phyloP scores from a whole-genome alignment of 92 coral and sea anemone species.

The Isaurus tuberculatus region DNA sequence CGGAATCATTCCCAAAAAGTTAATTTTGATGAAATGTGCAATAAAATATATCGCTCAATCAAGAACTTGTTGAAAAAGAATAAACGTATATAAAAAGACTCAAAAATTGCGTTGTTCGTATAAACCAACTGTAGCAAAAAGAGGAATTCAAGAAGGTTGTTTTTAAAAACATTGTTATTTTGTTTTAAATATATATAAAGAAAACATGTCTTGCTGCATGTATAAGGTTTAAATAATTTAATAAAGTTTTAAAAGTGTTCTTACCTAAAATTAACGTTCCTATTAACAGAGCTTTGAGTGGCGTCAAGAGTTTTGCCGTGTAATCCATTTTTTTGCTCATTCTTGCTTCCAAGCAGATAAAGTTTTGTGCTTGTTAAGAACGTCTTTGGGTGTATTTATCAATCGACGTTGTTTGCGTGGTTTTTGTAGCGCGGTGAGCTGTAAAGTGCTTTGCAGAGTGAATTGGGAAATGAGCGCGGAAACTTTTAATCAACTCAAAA shows the following conservation, averaged over 20 bases:
- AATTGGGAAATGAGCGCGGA: slow-evolving; percentile 48
- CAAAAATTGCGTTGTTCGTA: too few species aligned
- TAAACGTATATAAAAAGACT: too few species aligned
- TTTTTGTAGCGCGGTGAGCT: background rate
- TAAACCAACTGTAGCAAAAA: background rate
- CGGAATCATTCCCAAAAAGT: background rate
- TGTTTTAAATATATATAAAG: background rate
- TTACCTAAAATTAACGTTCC: slow-evolving; percentile 23
- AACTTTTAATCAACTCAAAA: slow-evolving; percentile 37
- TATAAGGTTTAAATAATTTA: background rate
- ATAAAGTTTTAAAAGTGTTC: background rate
- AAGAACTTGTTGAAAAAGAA: background rate
- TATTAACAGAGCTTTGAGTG: slow-evolving; percentile 15
- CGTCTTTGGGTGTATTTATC: slow-evolving; percentile 11
- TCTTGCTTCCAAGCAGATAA: background rate
- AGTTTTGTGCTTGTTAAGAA: background rate
- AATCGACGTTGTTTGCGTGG: slow-evolving; percentile 41
- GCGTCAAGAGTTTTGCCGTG: background rate
- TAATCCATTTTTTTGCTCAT: background rate
- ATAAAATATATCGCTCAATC: background rate
- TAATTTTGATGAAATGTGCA: background rate
- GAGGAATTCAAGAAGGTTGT: background rate
- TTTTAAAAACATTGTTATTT: background rate
- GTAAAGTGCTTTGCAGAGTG: slow-evolving; percentile 33
- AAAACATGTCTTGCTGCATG: background rate